These are phyloP conservation scores for Vanessa cardui DNA, from an alignment of 2,888 invertebrate genomes.

Conservation along the genomic window DNA sequence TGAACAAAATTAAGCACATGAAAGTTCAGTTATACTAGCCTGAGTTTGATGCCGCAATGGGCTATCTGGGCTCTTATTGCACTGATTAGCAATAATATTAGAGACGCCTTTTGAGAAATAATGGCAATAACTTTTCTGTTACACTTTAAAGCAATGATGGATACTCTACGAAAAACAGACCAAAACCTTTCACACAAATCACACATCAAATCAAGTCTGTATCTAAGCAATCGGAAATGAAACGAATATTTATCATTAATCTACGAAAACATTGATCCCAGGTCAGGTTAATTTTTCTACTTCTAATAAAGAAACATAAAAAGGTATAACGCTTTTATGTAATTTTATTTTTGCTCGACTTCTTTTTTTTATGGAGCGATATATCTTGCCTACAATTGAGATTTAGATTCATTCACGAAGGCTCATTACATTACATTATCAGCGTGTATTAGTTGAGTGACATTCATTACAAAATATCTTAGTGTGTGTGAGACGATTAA, in stretches of 20 bases:
- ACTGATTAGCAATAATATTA: too few species aligned
- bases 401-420: too few species aligned
- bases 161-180: not conserved
- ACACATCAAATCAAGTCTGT: not conserved
- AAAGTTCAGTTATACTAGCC: too few species aligned
- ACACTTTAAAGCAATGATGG: not conserved
- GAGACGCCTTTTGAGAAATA: too few species aligned
- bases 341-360: not conserved
- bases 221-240: not conserved
- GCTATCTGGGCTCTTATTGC: too few species aligned
- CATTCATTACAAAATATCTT: too few species aligned
- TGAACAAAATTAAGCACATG: too few species aligned
- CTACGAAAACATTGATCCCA: not conserved
- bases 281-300: slow-evolving; percentile 3
- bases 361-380: not conserved
- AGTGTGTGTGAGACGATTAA: too few species aligned
- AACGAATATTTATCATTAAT: not conserved
- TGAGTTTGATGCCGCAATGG: too few species aligned
- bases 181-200: not conserved
- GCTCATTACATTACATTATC: too few species aligned
- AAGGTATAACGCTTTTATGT: not conserved
- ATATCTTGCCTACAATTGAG: not conserved
- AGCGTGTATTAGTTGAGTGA: too few species aligned
- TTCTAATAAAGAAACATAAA: not conserved
- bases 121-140: not conserved